A percentile compares a stretch with the other conserved stretches of the same genome.
Evolutionary conservation across 1,140 invertebrate genomes (phyloP).

Genomic region (Zaprionus vittiger): DNA sequence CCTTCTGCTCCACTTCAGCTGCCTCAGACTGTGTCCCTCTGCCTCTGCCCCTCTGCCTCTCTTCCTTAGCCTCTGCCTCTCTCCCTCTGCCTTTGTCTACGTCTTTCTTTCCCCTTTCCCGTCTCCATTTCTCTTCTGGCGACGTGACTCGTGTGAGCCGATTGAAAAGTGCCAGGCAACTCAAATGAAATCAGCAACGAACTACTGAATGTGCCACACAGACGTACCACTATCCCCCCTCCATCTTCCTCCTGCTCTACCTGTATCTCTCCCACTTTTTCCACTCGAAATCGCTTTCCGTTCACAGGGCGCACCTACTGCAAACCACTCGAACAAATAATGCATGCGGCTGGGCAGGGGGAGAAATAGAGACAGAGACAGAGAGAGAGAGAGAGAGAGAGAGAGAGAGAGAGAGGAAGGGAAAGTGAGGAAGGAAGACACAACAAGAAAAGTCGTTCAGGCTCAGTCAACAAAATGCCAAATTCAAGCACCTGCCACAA

Average conservation of each 20-base stretch:
- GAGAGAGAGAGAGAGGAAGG: not conserved
- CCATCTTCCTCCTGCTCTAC: not conserved
- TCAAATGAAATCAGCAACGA: conserved; percentile 57
- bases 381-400: not conserved
- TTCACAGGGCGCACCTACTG: conserved; percentile 3
- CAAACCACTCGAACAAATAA: conserved; percentile 69
- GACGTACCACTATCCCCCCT: not conserved
- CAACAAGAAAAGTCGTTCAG: conserved; percentile 73
- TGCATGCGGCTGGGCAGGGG: conserved; percentile 55
- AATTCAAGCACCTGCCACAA: conserved; percentile 81
- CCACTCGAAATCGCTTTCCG: not conserved
- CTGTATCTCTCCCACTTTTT: not conserved
- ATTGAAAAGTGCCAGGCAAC: conserved; percentile 45
- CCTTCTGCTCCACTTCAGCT: conserved; percentile 2
- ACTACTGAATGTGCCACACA: conserved; percentile 41
- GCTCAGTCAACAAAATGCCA: conserved; percentile 79
- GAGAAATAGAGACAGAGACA: not conserved
- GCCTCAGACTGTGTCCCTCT: not conserved
- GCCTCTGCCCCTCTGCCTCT: not conserved
- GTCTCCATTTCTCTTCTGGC: not conserved
- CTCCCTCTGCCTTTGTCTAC: not conserved
- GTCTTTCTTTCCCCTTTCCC: not conserved
- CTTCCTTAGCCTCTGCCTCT: not conserved
- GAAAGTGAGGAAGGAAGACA: not conserved
- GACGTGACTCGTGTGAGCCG: conserved; percentile 47